Base-by-base conservation (phyloP, 2,113 vertebrate genomes). In the Engystomops pustulosus region DNA sequence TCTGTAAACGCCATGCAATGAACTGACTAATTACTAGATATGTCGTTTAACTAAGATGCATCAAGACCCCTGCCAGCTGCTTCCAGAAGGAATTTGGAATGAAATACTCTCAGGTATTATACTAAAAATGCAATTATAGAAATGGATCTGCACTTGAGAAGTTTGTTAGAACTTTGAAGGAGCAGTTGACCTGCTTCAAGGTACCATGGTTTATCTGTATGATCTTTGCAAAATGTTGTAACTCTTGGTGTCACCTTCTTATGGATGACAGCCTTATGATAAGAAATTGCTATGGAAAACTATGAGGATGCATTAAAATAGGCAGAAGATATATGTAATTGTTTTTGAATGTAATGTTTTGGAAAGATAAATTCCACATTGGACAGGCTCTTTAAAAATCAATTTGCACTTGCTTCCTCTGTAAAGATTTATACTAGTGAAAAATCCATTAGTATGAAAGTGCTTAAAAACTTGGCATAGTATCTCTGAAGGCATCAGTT, bases 401-500 rank as follows among this genome's bases (percentile, higher is more conserved):
- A 91, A 92, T 92, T 92, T 92, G 89, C 87, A 58, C 85, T 90
- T 79, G 18, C 88, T 92, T 90, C 89, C 86, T 87, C 87, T 86
- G 88, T 89, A 91, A 93, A 91, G 90, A 93, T 91, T 93, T 92
- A 93, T 92, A 85, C 89, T 82, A 87, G 86, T 90, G 89, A 87
- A 87, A 89, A 90, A 88, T 87, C 89, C 90, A 92, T 93, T 93
- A 92, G 92, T 92, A 93, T 93, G 91, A 91, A 91, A 92, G 88
- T 91, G 90, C 92, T 93, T 93, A 91, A 92, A 91, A 92, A 91
- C 90, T 91, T 93, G 92, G 91, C 92, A 92, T 89, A 89, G 89
- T 91, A 92, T 92, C 91, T 93, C 91, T 88, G 90, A 93, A 91
- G 92, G 89, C 92, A 92, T 93, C 91, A 91, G 91, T 91, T 93